These are phyloP conservation scores for Trichogramma dendrolimi DNA, from an alignment of 2,888 invertebrate genomes.

Conservation along the genomic window DNA sequence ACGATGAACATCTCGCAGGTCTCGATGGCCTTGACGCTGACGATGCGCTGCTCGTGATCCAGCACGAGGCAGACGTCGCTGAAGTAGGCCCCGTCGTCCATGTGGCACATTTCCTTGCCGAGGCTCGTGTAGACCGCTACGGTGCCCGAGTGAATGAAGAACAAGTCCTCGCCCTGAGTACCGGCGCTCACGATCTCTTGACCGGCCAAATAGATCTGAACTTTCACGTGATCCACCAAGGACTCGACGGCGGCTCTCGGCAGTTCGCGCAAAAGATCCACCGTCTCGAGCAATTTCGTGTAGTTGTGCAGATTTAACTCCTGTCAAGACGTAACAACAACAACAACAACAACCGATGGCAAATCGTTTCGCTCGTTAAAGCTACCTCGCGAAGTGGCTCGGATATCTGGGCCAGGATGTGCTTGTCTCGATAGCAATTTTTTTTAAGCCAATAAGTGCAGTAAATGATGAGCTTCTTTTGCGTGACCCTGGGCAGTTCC, in stretches of 20 bases:
- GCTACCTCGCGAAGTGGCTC: constrained; percentile 43
- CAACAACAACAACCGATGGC: constrained; percentile 1
- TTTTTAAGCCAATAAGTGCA: constrained; percentile 50
- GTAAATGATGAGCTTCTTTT: constrained; percentile 46
- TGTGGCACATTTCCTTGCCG: constrained; percentile 53
- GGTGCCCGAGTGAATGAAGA: constrained; percentile 51
- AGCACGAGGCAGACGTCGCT: constrained; percentile 53
- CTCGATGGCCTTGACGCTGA: constrained; percentile 52
- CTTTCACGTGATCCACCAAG: constrained; percentile 41
- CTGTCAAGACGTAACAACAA: constrained; percentile 28
- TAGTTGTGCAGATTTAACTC: constrained; percentile 49
- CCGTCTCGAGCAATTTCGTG: constrained; percentile 44
- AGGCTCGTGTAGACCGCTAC: constrained; percentile 50
- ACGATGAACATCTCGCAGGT: constrained; percentile 51
- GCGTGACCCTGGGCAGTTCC: constrained; percentile 47
- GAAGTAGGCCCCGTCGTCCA: constrained; percentile 53
- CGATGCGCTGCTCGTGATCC: constrained; percentile 48
- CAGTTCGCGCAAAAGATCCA: constrained; percentile 48
- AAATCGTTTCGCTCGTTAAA: not conserved
- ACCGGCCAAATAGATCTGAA: constrained; percentile 48
- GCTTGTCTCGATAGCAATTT: constrained; percentile 47
- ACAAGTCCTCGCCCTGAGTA: constrained; percentile 45
- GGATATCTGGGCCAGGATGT: constrained; percentile 49
- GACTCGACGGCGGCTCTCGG: constrained; percentile 42
- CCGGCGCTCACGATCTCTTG: constrained; percentile 50